Base-by-base conservation (phyloP, 1,140 invertebrate genomes). In the Colletes latitarsis region DNA sequence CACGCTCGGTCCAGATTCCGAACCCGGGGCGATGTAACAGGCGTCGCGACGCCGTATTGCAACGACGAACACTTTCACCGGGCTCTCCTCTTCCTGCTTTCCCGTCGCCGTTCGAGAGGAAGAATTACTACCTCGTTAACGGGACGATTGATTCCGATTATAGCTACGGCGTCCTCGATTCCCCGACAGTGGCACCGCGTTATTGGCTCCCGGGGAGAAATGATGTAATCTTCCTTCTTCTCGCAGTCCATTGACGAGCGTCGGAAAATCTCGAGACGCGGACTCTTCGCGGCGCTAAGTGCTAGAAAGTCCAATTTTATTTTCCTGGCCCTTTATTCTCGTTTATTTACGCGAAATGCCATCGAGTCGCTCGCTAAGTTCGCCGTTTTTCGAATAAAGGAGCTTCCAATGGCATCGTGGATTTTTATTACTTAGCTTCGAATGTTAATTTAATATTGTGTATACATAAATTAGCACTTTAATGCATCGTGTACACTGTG, bases 111-210 rank as follows among this genome's bases (percentile, higher is more conserved):
- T 55, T 60, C 72, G 12, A 66, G 19, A 49, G 39, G 49, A 85
- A 85, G 79, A 85, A 76, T 85, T 82, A 85, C 83, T 77, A 62
- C 83, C 83, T 84, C 82, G 84, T 85, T 85, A 81, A 82, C 62
- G 43, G 67, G 41, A 74, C 78, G 80, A 81, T 75, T 77, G 79
- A 85, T 85, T 85, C 83, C 77, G 84, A 85, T 82, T 85, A 80
- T 67, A 75, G 71, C 53, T 53, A 39, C 17, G 72, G 30, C 49
- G 53, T 8, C 63, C 72, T 64, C 72, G 71, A 67, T 66, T 73
- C 55, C 30, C 8, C 66, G 55, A 60, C 66, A 21, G 39, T 57
- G 63, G 19, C 77, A n/a, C 19, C 60, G 41, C 71, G 70, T 68
- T 80, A 75, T 80, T 79, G 70, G 5, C 60, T 52, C 21, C 43